Base-by-base conservation (phyloP, 2,113 vertebrate genomes). In the Tragelaphus imberbis region DNA sequence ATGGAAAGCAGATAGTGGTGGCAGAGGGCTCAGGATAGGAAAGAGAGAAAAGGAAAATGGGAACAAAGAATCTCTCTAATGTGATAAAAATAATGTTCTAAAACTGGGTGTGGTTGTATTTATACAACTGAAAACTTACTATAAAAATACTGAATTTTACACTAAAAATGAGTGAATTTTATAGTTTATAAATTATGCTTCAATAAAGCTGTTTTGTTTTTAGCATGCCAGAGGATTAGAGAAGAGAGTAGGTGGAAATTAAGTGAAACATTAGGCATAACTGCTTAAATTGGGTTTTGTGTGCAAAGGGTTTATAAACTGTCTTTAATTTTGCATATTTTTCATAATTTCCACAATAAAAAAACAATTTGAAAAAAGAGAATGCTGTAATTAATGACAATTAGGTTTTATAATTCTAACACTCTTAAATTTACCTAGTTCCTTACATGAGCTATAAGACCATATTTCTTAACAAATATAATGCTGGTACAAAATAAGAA, bases 161-260 rank as follows among this genome's bases (percentile, higher is more conserved):
- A 82, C 33, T 80, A 55, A 81, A 58, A 96, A 88, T 53, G n/a
- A 75, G 10, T 63, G 23, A 79, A 95, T 91, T 94, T 95, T 96
- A 25, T 71, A 93, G 91, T 94, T 95, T 96, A 25, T 71, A 91
- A 96, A 86, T 85, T 88, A 82, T 82, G 28, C 19, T 49, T 95
- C 88, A 89, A 27, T 80, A 97, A 96, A 90, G 59, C 61, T 79
- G 33, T 68, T 95, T 61, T 91, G 33, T n/a, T 79, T 84, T 96
- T 80, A 84, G 68, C 21, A 8, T 56, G 79, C 25, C 85, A 87
- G 44, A 28, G 5, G 2, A 61, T 89, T 28, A 16, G 30, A 91
- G 27, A 47, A 61, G 28, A 30, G 21, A 93, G 61, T 71, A 40
- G 21, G 53, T 75, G 53, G 58, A 33, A 95, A 88, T 87, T 88